Base-by-base conservation (phyloP, 2,888 invertebrate species). In the Mimachlamys varia region DNA sequence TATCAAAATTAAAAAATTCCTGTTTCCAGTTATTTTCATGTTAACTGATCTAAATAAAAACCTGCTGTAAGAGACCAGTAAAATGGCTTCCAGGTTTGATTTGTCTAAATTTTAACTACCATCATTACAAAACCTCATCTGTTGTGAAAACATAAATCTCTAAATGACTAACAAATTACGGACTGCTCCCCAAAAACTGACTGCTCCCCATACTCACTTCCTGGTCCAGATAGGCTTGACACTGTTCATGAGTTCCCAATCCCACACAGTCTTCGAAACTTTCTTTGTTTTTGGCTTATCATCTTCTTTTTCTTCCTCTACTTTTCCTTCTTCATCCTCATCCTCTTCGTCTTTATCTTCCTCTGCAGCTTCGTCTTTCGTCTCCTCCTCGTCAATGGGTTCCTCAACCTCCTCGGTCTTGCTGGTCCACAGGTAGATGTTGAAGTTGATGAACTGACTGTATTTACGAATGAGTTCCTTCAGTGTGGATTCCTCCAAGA, bases 391-490 rank as follows among this genome's bases (percentile, higher is more conserved):
- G 50, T 97, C 97, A 50, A 97, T 96, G 88, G 98, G 97, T 94
- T 98, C 98, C 95, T 98, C 98, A 89, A 98, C 98, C 92, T 98
- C 98, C 95, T 98, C 97, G 58, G 98, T 98, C 97, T 97, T 98
- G 95, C 98, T 98, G 88, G 98, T 98, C 99, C 99, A 99, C 97
- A 99, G 97, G 97, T 98, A 98, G 96, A 99, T 99, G 92, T 99
- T 98, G 98, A 99, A 99, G 97, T 99, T 99, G 97, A 99, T 99
- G 97, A 99, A 99, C 97, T 99, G 99, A 10, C 99, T 99, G 97
- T 99, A 99, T 97, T 99, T 99, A 97, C 98, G 98, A 92, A 99
- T 98, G 92, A 99, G 97, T 95, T 98, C 98, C 95, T 98, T 98
- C 94, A 99, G 97, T 0, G 99, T 99, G 96, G 98, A 98, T 93